A percentile compares a stretch with the other conserved stretches of the same genome.
These are phyloP conservation scores for Syndactyla subalaris DNA, from an alignment of 2,797 vertebrate genomes.

Conservation along the genomic window DNA sequence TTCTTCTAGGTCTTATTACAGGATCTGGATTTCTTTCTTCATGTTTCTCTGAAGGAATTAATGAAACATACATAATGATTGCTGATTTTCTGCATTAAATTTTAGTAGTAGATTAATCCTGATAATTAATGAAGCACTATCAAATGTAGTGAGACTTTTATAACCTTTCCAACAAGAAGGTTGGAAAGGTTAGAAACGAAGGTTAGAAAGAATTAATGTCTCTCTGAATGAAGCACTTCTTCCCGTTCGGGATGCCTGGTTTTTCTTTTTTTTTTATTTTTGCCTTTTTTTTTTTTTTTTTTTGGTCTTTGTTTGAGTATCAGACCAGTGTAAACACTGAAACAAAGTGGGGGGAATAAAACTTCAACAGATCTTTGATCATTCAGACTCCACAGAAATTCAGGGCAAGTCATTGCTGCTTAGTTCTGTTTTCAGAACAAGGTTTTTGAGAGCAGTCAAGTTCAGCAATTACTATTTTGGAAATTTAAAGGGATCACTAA, in stretches of 20 bases:
- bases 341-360: neutral
- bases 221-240: neutral
- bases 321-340: neutral
- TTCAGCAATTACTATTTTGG: slow-evolving; percentile 57
- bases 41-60: neutral
- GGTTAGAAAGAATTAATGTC: neutral
- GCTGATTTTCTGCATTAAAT: neutral
- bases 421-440: slow-evolving; percentile 42
- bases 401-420: neutral
- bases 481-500: neutral
- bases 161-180: neutral
- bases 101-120: neutral
- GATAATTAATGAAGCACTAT: neutral
- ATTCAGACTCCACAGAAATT: slow-evolving; percentile 10
- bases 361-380: slow-evolving; percentile 1
- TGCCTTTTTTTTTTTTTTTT: neutral
- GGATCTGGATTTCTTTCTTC: neutral
- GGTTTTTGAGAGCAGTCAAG: slow-evolving; percentile 19
- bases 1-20: neutral
- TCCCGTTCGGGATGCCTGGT: neutral
- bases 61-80: neutral
- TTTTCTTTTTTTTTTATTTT: neutral
- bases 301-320: neutral
- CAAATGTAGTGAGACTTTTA: neutral
- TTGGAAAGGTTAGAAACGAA: neutral